A percentile compares a stretch with the other conserved stretches of the same genome.
Conservation (phyloP, 1,140 invertebrate species). For the Tetragnatha versicolor region DNA sequence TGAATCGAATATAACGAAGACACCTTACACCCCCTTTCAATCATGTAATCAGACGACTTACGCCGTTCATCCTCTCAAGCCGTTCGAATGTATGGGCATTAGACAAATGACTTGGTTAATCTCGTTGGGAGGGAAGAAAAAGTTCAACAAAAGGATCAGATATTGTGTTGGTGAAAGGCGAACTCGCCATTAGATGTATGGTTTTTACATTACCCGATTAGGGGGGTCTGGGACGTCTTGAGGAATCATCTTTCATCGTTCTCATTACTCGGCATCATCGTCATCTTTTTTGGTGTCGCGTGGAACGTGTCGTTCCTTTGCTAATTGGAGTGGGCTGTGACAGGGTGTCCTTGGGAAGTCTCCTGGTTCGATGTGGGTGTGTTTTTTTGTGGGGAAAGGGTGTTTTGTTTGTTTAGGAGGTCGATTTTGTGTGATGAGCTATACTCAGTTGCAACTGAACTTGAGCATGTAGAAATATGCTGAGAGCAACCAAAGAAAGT, state of each 20-base stretch:
- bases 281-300: constrained; percentile 13
- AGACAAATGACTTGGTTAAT: constrained; percentile 48
- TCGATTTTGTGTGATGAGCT: neutral
- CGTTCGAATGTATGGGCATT: neutral
- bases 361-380: too few species aligned
- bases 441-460: too few species aligned
- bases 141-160: neutral
- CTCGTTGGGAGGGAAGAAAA: neutral
- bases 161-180: too few species aligned
- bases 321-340: constrained; percentile 32
- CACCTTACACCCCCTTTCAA: too few species aligned
- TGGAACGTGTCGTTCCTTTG: neutral
- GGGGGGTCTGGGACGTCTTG: constrained; percentile 9
- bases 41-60: too few species aligned
- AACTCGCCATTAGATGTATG: constrained; percentile 39
- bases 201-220: constrained; percentile 52
- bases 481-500: too few species aligned
- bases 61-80: neutral
- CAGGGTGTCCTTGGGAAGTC: too few species aligned
- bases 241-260: constrained; percentile 42
- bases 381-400: neutral
- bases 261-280: constrained; percentile 28
- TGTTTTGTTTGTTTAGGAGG: neutral
- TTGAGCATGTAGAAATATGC: neutral
- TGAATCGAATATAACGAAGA: too few species aligned